A percentile compares a stretch with the other conserved stretches of the same genome.
phyloP scores from a whole-genome alignment of 2,888 invertebrate species.

The Trilocha varians region DNA sequence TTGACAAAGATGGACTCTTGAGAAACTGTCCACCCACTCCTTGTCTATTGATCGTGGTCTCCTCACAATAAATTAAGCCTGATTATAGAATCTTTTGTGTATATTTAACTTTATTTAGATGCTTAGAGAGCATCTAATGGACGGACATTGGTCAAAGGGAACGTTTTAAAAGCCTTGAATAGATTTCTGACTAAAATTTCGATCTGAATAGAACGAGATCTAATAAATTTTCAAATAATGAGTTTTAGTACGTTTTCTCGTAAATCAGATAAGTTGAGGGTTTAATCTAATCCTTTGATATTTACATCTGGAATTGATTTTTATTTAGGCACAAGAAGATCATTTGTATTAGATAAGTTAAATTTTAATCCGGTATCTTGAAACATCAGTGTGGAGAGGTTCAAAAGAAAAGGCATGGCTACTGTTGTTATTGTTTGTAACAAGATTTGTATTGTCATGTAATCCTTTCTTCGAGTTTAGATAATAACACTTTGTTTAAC shows the following conservation, averaged over 20 bases:
- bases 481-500: background rate
- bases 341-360: slow-evolving; percentile 42
- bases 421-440: slow-evolving; percentile 55
- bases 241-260: background rate
- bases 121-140: slow-evolving; percentile 45
- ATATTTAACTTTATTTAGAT: slow-evolving; percentile 55
- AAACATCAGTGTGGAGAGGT: slow-evolving; percentile 34
- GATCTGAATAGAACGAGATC: background rate
- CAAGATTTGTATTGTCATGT: slow-evolving; percentile 52
- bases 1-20: slow-evolving; percentile 72
- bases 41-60: slow-evolving; percentile 62
- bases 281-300: background rate
- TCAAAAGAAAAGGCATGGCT: slow-evolving; percentile 42
- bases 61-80: slow-evolving; percentile 68
- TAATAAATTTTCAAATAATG: background rate
- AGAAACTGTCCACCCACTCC: slow-evolving; percentile 72
- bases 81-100: slow-evolving; percentile 69
- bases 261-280: background rate
- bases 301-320: slow-evolving; percentile 20
- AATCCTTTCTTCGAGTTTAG: slow-evolving; percentile 48
- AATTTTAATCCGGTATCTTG: slow-evolving; percentile 43
- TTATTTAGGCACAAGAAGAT: slow-evolving; percentile 36
- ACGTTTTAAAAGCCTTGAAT: slow-evolving; percentile 31
- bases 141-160: slow-evolving; percentile 64
- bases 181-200: slow-evolving; percentile 12